phyloP scores from a whole-genome alignment of 2,888 invertebrate species.

The Synergus itoensis region DNA sequence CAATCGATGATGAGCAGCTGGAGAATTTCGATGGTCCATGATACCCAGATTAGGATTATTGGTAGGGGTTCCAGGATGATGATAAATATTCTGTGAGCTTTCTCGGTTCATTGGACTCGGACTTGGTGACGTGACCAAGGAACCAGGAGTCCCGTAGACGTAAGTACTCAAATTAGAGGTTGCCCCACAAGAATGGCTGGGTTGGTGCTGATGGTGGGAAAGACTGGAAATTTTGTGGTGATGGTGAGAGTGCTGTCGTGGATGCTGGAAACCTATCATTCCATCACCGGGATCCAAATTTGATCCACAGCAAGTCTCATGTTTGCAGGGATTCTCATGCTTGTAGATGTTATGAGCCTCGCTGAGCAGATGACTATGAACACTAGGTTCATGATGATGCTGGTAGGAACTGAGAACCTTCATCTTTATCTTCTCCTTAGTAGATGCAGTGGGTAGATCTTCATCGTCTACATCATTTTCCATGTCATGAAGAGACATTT shows the following conservation, averaged over 20 bases:
- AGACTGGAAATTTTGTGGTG: constrained; percentile 61
- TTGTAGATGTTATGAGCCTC: constrained; percentile 63
- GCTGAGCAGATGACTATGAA: constrained; percentile 62
- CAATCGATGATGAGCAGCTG: constrained; percentile 57
- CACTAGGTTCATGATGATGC: constrained; percentile 62
- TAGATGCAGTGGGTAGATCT: constrained; percentile 47
- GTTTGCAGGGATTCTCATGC: constrained; percentile 47
- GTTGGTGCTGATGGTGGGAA: constrained; percentile 57
- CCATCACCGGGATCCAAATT: constrained; percentile 59
- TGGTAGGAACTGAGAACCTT: constrained; percentile 64
- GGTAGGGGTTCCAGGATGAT: constrained; percentile 23
- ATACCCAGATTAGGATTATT: constrained; percentile 11
- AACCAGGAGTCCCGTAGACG: constrained; percentile 15
- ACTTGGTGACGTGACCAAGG: constrained; percentile 34
- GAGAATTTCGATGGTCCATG: neutral
- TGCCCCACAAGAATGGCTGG: constrained; percentile 28
- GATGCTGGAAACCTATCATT: constrained; percentile 61
- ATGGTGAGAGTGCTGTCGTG: constrained; percentile 64
- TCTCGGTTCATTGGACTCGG: constrained; percentile 32
- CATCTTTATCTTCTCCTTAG: constrained; percentile 63
- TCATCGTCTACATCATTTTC: constrained; percentile 63
- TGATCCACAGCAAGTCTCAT: constrained; percentile 56
- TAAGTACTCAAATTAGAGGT: constrained; percentile 27
- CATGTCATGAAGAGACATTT: constrained; percentile 55
- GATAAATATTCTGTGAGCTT: constrained; percentile 24